Base-by-base conservation (phyloP, 2,888 invertebrate genomes). In the Melinaea marsaeus region DNA sequence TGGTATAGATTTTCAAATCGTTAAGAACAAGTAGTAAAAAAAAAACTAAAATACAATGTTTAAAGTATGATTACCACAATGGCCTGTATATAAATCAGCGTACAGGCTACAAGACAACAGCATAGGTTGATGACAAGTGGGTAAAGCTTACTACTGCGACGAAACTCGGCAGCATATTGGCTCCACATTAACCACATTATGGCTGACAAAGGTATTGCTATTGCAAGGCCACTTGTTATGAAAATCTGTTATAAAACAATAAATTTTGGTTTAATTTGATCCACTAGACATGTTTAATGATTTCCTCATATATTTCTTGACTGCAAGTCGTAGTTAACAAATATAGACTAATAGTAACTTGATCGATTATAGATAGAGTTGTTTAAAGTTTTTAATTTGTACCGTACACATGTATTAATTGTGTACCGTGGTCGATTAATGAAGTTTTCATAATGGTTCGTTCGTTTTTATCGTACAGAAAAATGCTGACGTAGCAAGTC, bases 61-160 rank as follows among this genome's bases (percentile, higher is more conserved):
- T 32, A 9, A 3, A 9, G n/a, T n/a, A 9, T n/a, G 71, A 88
- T 88, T 80, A 94, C 94, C 89, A 93, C 92, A 67, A 93, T 91
- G 65, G 94, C 94, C 65, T 94, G 88, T 76, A 94, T 92, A 76
- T 94, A 94, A 55, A 93, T 91, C 13, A 93, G 77, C 68, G 93
- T 94, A 64, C 93, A 93, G 33, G 92, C 86, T 45, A 91, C 90
- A 34, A 94, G 84, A 67, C 93, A 93, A 62, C 92, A 88, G 74
- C 93, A 92, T 45, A 93, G 83, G 75, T 94, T 93, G 57, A 94
- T 88, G 63, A 90, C 90, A 37, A 92, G 88, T 0, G 92, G 91
- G 72, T 93, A 93, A 66, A 93, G 82, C 70, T 92, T 91, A 79
- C 92, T 92, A 72, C 69, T 79, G 35, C 79, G 74, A n/a, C 89